A percentile compares a stretch with the other conserved stretches of the same genome.
phyloP scores from a whole-genome alignment of 2,888 invertebrate genomes.

The Caenorhabditis sp. region DNA sequence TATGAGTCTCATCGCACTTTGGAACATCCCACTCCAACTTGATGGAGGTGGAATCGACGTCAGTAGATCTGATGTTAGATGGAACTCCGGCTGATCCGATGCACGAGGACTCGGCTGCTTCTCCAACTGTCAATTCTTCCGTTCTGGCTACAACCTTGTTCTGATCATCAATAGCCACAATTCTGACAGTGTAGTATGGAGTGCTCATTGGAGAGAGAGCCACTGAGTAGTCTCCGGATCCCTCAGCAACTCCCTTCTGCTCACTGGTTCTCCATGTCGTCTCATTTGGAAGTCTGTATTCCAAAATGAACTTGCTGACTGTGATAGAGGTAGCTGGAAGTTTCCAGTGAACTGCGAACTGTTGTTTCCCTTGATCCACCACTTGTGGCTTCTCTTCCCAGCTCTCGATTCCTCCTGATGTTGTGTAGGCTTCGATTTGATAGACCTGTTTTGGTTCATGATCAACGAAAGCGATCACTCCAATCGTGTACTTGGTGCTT shows the following conservation, averaged over 20 bases:
- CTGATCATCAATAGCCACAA: constrained; percentile 73
- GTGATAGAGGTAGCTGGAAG: constrained; percentile 67
- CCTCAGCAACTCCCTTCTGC: constrained; percentile 71
- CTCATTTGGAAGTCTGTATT: constrained; percentile 82
- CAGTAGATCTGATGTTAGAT: constrained; percentile 66
- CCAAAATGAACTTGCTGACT: constrained; percentile 79
- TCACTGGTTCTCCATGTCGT: constrained; percentile 74
- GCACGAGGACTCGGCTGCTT: constrained; percentile 75
- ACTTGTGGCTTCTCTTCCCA: constrained; percentile 75
- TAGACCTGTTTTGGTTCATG: constrained; percentile 82
- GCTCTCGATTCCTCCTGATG: constrained; percentile 69
- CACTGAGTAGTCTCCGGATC: constrained; percentile 72
- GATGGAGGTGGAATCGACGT: constrained; percentile 59
- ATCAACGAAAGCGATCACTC: constrained; percentile 83
- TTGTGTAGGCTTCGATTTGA: constrained; percentile 72
- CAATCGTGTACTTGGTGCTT: constrained; percentile 80
- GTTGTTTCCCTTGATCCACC: constrained; percentile 71
- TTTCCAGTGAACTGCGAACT: constrained; percentile 81
- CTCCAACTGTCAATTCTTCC: constrained; percentile 79
- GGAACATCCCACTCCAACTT: constrained; percentile 75
- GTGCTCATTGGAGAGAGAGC: constrained; percentile 72
- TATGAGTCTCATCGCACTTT: constrained; percentile 79
- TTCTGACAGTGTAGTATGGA: constrained; percentile 77
- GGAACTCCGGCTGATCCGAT: constrained; percentile 78
- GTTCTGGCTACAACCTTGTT: constrained; percentile 78